Percentiles rank a stretch among this genome's conserved stretches.
These are phyloP conservation scores for Dolichotis patagonum DNA, from an alignment of 2,113 vertebrate genomes.

Conservation along the genomic window DNA sequence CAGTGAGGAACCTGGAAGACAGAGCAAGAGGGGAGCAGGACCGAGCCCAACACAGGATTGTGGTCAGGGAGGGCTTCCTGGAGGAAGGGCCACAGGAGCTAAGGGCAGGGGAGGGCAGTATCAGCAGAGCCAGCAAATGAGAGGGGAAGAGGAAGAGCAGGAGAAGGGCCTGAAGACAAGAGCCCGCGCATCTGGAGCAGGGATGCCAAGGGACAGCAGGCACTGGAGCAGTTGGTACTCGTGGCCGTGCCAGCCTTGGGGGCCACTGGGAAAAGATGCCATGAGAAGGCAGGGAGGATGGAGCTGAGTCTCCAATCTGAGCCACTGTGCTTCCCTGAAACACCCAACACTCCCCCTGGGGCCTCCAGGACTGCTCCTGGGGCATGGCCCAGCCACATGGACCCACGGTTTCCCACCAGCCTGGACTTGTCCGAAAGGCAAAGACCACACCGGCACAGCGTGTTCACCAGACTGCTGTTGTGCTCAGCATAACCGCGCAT, in stretches of 20 bases:
- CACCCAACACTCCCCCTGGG: neutral
- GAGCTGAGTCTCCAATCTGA: neutral
- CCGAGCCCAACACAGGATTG: too few species aligned
- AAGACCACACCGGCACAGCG: neutral
- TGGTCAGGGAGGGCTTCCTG: neutral
- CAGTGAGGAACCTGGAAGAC: neutral
- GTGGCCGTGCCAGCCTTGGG: neutral
- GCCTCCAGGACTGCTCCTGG: neutral
- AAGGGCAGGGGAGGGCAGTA: neutral
- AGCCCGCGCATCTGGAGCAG: fast-evolving
- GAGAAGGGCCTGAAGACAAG: neutral
- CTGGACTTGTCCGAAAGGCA: neutral
- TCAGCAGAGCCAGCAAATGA: neutral
- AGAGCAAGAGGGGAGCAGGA: neutral
- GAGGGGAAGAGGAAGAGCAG: neutral
- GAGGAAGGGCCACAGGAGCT: neutral
- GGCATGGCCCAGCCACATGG: neutral
- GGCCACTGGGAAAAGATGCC: neutral
- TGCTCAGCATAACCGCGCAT: neutral
- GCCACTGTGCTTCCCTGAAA: neutral
- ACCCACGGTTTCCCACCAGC: neutral
- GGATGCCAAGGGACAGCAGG: neutral
- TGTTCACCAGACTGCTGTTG: neutral
- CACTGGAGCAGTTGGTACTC: fast-evolving
- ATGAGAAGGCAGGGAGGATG: neutral